Evolutionary conservation across 2,888 invertebrate species (phyloP), one percentile per base, ranked within the genome.

Genomic region (Fragum sueziense): DNA sequence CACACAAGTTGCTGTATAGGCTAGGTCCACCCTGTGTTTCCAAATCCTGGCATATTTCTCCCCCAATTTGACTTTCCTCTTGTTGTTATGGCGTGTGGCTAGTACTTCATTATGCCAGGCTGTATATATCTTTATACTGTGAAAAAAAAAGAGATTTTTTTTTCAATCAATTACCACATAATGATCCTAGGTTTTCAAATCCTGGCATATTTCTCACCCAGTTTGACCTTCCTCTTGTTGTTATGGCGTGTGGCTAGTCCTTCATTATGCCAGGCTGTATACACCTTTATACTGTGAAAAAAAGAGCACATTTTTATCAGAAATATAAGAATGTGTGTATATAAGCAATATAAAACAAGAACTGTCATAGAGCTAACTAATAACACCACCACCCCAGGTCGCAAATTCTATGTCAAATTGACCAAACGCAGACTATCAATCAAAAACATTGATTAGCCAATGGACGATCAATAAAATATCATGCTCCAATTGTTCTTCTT

Each of bases 21-120:
- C 75, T 74, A 89, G 47, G 70, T 90, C 89, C 1, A 87, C 86
- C 65, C 80, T 84, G 41, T 74, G 78, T 76, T 89, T 90, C 90
- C 90, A 90, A 9, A 76, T n/a, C 1, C 27, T 59, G 3, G 84
- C 89, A 82, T 87, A 88, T 70, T 88, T 90, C 61, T 75, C 47
- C 59, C 83, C 80, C n/a, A 89, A 68, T 41, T 81, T 79, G n/a
- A 81, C 68, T 65, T 76, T 84, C 31, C 85, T 85, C 20, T 82
- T 81, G 47, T 84, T 73, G n/a, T 82, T 77, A 37, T 86, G 85
- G 47, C 82, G 79, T 7, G 85, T 80, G n/a, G 88, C 88, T 33
- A 76, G 76, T 27, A 89, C 87, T 70, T 89, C 89, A 65, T 80
- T 79, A 65, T 80, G 80, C 83, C 88, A 85, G 6, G 81, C 87